Conservation (phyloP, 2,888 invertebrate genomes). For the Chymomyza fuscimana region DNA sequence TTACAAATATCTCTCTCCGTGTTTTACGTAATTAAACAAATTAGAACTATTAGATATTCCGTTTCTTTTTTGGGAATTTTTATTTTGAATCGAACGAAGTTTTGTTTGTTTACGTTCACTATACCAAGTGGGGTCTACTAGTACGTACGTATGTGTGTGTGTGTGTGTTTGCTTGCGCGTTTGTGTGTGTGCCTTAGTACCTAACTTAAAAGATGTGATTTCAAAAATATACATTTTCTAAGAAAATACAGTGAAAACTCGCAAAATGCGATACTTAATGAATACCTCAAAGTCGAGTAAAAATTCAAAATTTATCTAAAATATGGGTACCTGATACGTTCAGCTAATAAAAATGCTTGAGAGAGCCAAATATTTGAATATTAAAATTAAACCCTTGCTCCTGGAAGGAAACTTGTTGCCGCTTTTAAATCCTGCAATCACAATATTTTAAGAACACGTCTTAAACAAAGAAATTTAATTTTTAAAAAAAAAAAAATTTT, state of each 20-base stretch:
- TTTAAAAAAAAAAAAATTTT: too few relatives aligned
- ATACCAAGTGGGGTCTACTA: not conserved
- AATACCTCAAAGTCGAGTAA: not conserved
- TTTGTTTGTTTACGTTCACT: slow-evolving; percentile 15
- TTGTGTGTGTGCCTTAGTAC: not conserved
- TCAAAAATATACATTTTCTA: not conserved
- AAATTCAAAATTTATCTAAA: too few relatives aligned
- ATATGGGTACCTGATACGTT: too few relatives aligned
- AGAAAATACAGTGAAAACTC: not conserved
- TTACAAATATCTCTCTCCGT: not conserved
- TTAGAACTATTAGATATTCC: not conserved
- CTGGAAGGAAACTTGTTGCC: too few relatives aligned
- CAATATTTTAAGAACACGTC: too few relatives aligned
- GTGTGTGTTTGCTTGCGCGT: not conserved
- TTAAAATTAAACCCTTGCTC: too few relatives aligned
- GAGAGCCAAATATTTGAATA: too few relatives aligned
- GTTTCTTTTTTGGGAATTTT: not conserved
- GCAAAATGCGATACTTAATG: not conserved
- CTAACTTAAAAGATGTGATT: slow-evolving; percentile 13
- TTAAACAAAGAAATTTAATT: too few relatives aligned
- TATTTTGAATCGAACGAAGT: not conserved
- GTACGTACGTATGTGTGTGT: slow-evolving; percentile 14
- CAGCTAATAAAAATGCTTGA: too few relatives aligned
- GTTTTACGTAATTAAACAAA: not conserved
- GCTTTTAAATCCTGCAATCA: too few relatives aligned